Evolutionary conservation across 2,888 invertebrate genomes (phyloP), one percentile per base, ranked within the genome.

Genomic region (Tiliacea aurago): DNA sequence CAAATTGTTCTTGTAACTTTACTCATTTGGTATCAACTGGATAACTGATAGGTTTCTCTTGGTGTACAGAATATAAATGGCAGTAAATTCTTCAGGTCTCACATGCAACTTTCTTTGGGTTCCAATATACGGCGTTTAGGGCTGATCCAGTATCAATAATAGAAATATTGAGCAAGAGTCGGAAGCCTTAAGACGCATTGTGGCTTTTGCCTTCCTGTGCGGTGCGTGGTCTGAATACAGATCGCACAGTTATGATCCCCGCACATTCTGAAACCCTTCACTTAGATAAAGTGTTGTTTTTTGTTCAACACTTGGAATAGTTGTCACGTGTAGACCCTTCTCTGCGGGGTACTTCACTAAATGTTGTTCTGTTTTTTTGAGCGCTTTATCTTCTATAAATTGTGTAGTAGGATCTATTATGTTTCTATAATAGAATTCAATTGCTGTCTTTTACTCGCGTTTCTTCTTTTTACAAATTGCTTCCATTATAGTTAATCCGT

Each of bases 191-290:
- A 90, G 92, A 91, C 93, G 94, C 92, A 91, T 91, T 94, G 93
- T 91, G 93, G 93, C 90, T 93, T 94, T 93, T 92, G 94, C 94
- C 93, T 94, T 94, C 95, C 94, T 92, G 90, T 84, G 81, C 76
- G 79, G 80, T 70, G 80, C 92, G 92, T 91, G 93, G 78, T 84
- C 87, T 87, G 95, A 94, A 95, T 95, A 93, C 90, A 90, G 88
- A 95, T 92, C 80, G 74, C 86, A 76, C 86, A 85, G 90, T 90
- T 91, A 91, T 89, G 86, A 90, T 84, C 81, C 89, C 89, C 83
- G 83, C 83, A 85, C 89, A 89, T 86, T 90, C 90, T 88, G 90
- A 90, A 91, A 91, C 91, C 90, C 90, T 88, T 89, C 91, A 91
- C 90, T 92, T 90, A 90, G 87, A 88, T 89, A 90, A 91, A 92